Conservation (phyloP, 2,888 invertebrate genomes). For the Conomelus anceps region DNA sequence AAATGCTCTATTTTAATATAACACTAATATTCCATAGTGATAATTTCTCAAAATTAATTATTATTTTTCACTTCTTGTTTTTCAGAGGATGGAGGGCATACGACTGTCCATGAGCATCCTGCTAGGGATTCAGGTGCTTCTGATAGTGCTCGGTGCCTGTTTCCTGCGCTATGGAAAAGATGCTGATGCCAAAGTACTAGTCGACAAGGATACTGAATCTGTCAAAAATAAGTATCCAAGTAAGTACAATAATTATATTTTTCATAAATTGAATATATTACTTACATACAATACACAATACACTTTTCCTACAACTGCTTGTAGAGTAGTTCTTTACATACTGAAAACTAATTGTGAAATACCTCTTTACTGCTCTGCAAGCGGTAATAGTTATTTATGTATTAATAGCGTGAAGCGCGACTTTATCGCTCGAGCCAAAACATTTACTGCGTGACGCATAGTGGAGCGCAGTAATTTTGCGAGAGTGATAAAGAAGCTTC, state of each 20-base stretch:
- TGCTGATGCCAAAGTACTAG: slow-evolving; percentile 13
- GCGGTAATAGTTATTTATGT: too few relatives aligned
- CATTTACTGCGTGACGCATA: too few relatives aligned
- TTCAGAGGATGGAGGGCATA: not conserved
- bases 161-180: slow-evolving; percentile 16
- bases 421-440: too few relatives aligned
- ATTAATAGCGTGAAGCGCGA: too few relatives aligned
- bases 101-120: not conserved
- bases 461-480: too few relatives aligned
- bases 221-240: not conserved
- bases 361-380: too few relatives aligned
- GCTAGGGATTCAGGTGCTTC: slow-evolving; percentile 18
- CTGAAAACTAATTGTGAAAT: too few relatives aligned
- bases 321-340: too few relatives aligned
- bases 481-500: too few relatives aligned
- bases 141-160: slow-evolving; percentile 17
- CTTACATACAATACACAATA: not conserved
- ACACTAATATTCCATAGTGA: too few relatives aligned
- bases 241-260: not conserved
- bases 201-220: not conserved
- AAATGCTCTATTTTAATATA: too few relatives aligned
- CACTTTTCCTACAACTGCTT: not conserved
- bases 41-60: too few relatives aligned
- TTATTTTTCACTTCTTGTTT: not conserved
- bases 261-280: not conserved